phyloP scores from a whole-genome alignment of 2,888 invertebrate species.

The Tachystola acroxantha region DNA sequence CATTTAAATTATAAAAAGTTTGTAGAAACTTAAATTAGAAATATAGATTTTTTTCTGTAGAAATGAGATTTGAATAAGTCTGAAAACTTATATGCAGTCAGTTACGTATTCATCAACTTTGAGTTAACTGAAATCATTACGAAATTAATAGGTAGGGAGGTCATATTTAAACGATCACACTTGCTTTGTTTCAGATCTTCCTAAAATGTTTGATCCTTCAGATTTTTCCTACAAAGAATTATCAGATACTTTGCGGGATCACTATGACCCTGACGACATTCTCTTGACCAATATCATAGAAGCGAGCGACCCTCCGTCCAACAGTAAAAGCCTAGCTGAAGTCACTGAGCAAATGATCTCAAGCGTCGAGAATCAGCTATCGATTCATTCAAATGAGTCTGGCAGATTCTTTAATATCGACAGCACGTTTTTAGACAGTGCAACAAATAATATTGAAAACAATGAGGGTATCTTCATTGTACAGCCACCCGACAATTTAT shows the following conservation, averaged over 20 bases:
- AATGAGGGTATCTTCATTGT: constrained; percentile 42
- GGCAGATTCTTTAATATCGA: constrained; percentile 50
- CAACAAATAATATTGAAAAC: constrained; percentile 17
- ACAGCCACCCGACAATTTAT: constrained; percentile 42
- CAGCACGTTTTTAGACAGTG: constrained; percentile 27
- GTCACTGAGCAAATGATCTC: constrained; percentile 34
- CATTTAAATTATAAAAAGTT: too few relatives aligned
- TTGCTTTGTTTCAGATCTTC: constrained; percentile 21
- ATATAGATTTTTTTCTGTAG: too few relatives aligned
- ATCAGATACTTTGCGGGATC: constrained; percentile 42
- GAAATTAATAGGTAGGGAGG: too few relatives aligned
- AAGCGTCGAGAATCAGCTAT: constrained; percentile 41
- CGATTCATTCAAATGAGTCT: constrained; percentile 48
- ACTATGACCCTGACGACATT: constrained; percentile 50
- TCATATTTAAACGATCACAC: too few relatives aligned
- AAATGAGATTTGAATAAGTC: too few relatives aligned
- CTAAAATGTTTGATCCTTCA: constrained; percentile 65
- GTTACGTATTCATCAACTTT: too few relatives aligned
- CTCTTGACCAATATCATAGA: constrained; percentile 26
- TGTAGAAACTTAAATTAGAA: too few relatives aligned
- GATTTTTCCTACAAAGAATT: constrained; percentile 65
- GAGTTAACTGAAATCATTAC: too few relatives aligned
- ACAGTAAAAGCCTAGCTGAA: constrained; percentile 26
- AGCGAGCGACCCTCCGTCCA: constrained; percentile 12
- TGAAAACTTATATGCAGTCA: too few relatives aligned